Percentiles rank a stretch among this genome's conserved stretches.
These are phyloP conservation scores for Clamator glandarius DNA, from an alignment of 2,797 vertebrate genomes.

Conservation along the genomic window DNA sequence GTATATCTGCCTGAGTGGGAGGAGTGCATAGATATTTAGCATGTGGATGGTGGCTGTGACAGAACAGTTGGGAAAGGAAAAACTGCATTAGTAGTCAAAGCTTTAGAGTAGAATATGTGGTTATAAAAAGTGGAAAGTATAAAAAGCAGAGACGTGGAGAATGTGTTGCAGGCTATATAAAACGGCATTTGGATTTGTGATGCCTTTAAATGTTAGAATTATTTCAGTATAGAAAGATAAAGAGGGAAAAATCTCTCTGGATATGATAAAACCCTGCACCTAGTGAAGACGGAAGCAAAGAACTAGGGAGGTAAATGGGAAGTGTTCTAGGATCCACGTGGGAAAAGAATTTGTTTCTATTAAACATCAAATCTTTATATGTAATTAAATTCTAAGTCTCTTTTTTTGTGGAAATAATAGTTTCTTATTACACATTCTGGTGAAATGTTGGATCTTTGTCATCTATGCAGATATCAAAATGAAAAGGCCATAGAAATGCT, in stretches of 20 bases:
- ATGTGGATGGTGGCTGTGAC: not conserved
- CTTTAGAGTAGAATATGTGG: not conserved
- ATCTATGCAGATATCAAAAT: constrained; percentile 2
- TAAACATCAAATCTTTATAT: not conserved
- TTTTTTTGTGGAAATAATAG: constrained; percentile 29
- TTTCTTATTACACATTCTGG: constrained; percentile 12
- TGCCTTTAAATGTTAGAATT: not conserved
- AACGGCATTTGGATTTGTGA: not conserved
- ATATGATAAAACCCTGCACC: not conserved
- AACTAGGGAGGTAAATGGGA: not conserved
- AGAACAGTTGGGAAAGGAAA: not conserved
- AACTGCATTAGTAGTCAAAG: not conserved
- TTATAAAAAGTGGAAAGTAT: not conserved
- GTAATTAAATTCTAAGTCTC: not conserved
- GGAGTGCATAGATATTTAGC: not conserved
- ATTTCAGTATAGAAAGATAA: not conserved
- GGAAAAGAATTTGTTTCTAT: not conserved
- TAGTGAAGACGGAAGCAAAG: not conserved
- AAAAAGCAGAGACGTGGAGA: constrained; percentile 7
- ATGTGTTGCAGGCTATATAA: not conserved
- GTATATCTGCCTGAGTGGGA: not conserved
- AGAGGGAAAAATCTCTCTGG: not conserved
- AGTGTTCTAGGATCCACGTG: not conserved
- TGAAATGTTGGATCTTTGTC: not conserved
- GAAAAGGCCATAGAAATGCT: not conserved